Percentiles rank a stretch among this genome's conserved stretches.
These are phyloP conservation scores for Aplocera efformata DNA, from an alignment of 2,888 invertebrate genomes.

Conservation along the genomic window DNA sequence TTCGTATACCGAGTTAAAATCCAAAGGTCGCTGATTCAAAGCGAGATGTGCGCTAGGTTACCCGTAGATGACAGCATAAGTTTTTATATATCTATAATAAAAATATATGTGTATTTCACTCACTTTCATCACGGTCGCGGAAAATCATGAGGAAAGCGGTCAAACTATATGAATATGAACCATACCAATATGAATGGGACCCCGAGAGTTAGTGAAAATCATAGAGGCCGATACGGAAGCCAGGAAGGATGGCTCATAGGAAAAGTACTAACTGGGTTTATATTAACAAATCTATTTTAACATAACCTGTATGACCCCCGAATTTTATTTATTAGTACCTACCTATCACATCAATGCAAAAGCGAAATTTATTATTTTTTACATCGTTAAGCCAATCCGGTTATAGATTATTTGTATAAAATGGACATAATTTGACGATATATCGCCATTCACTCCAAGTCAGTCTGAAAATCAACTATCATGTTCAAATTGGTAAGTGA, in stretches of 20 bases:
- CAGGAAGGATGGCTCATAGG: not conserved
- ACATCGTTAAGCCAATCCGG: slow-evolving; percentile 21
- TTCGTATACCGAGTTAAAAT: too few species aligned
- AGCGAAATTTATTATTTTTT: slow-evolving; percentile 10
- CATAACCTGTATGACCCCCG: slow-evolving; percentile 19
- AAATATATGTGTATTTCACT: too few species aligned
- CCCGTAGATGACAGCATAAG: too few species aligned
- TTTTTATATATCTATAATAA: too few species aligned
- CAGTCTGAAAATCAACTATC: slow-evolving; percentile 24
- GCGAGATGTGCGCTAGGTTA: too few species aligned
- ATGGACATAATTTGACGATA: slow-evolving; percentile 12
- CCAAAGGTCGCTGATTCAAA: too few species aligned
- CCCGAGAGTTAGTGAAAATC: too few species aligned
- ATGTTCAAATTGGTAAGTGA: slow-evolving; percentile 44
- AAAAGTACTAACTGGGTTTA: slow-evolving; percentile 9
- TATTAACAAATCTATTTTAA: slow-evolving; percentile 7
- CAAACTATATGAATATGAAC: too few species aligned
- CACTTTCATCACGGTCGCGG: too few species aligned
- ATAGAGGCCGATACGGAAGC: too few species aligned
- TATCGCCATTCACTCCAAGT: slow-evolving; percentile 25
- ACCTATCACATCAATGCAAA: slow-evolving; percentile 14
- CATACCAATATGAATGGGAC: too few species aligned
- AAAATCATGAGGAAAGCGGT: too few species aligned
- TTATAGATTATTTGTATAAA: slow-evolving; percentile 21
- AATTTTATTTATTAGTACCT: slow-evolving; percentile 14